A percentile compares a stretch with the other conserved stretches of the same genome.
Evolutionary conservation across 2,113 vertebrate species (phyloP).

Genomic region (Apistogramma diplotaenia): DNA sequence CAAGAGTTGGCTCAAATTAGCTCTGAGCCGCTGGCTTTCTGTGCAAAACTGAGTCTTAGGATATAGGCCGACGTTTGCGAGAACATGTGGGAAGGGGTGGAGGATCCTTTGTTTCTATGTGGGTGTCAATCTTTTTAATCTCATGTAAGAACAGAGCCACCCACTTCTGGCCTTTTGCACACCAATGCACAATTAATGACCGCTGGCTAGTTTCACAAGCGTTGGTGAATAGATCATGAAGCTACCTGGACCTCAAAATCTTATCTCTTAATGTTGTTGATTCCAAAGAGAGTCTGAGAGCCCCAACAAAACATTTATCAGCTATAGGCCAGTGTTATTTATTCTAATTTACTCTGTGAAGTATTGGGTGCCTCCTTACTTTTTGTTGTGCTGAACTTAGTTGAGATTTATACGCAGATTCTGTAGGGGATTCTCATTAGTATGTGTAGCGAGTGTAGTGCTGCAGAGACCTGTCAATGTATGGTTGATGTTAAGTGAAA

Average conservation of each 20-base stretch:
- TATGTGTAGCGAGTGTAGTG: background rate
- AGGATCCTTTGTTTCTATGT: constrained; percentile 30
- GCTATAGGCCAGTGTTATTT: background rate
- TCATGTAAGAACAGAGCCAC: constrained; percentile 39
- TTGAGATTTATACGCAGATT: background rate
- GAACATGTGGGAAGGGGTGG: constrained; percentile 43
- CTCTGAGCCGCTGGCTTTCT: constrained; percentile 51
- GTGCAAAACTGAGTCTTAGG: constrained; percentile 30
- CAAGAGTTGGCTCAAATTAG: constrained; percentile 44
- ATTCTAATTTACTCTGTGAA: background rate
- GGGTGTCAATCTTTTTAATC: constrained; percentile 67
- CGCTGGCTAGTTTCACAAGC: constrained; percentile 53
- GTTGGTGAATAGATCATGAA: constrained; percentile 33
- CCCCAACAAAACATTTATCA: background rate
- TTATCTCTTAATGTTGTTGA: background rate
- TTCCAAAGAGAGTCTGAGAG: background rate
- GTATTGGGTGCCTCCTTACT: background rate
- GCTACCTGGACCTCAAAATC: background rate
- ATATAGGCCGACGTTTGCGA: constrained; percentile 32
- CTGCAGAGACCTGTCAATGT: background rate
- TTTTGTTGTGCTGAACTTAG: too few relatives aligned
- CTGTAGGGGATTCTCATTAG: background rate
- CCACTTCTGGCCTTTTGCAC: constrained; percentile 46
- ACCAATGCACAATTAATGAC: constrained; percentile 64
- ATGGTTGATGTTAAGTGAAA: background rate